Conservation (phyloP, 1,140 invertebrate species). For the Apis dorsata region DNA sequence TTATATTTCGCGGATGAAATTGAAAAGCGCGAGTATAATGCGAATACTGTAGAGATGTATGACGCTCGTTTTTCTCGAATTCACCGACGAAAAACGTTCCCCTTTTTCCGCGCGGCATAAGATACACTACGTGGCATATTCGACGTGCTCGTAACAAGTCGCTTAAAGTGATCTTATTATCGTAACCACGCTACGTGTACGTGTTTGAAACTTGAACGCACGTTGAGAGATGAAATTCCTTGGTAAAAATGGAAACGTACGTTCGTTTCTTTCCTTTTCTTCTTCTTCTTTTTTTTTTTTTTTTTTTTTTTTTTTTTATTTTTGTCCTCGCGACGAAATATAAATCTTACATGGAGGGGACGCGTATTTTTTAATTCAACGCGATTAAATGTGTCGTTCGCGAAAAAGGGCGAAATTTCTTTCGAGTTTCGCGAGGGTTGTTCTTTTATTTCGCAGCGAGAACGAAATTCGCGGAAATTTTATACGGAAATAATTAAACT, state of each 20-base stretch:
- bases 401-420: neutral
- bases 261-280: neutral
- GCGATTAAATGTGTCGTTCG: neutral
- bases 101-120: neutral
- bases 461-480: constrained; percentile 39
- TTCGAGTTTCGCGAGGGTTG: neutral
- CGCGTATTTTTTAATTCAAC: constrained; percentile 43
- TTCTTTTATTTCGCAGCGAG: constrained; percentile 14
- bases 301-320: neutral
- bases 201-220: no score
- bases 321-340: neutral
- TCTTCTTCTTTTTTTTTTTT: neutral
- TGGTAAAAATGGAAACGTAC: no score
- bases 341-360: neutral
- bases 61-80: neutral
- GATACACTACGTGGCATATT: neutral
- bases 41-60: no score
- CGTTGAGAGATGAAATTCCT: neutral
- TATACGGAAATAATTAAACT: constrained; percentile 39
- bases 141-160: constrained; percentile 18
- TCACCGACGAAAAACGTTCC: neutral
- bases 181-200: neutral
- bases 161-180: constrained; percentile 32
- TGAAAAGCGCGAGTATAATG: constrained; percentile 24
- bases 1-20: neutral